Evolutionary conservation across 2,113 vertebrate species (phyloP), one percentile per base, ranked within the genome.

Genomic region (Mirza zaza): DNA sequence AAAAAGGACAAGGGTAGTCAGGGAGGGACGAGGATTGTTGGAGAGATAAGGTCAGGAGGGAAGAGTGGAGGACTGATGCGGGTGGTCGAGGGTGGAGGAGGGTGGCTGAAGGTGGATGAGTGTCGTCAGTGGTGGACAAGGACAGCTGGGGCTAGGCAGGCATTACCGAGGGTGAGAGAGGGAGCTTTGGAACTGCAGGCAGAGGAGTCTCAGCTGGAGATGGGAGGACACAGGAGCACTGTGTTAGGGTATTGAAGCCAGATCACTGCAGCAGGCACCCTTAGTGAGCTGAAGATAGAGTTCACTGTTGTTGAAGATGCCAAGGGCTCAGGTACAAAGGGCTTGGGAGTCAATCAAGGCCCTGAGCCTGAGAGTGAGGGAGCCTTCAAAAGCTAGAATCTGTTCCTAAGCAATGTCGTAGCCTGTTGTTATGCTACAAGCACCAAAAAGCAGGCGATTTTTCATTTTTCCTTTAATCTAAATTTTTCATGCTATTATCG

Each of bases 391-490:
- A 63, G n/a, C 32, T 57, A 59, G 42, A 39, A 5, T 79, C 32
- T 61, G 4, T 29, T 76, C 84, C 32, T 50, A 84, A 67, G 34
- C 18, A 10, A 50, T 23, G 25, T 45, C 36, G 70, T 6, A 23
- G 57, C 25, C 21, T 39, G 4, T 65, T 42, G 34, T 57, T 12
- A 45, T 11, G 73, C 32, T 73, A 42, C 9, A 77, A 55, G 65
- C 32, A 45, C 59, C 79, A 27, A 68, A 73, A 61, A 25, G 32
- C 39, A 96, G 34, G 52, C 14, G 8, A 0, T 12, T 75, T 76
- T 45, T 76, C 11, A 11, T 50, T 87, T 89, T 59, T 14, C 27
- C 34, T 42, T 89, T 57, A 36, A 57, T 94, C 73, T 90, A 94
- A 84, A 76, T 12, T 50, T 87, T 96, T 65, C 29, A 34, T 91